Base-by-base conservation (phyloP, 2,797 vertebrate species). In the Smutsia temminckii region DNA sequence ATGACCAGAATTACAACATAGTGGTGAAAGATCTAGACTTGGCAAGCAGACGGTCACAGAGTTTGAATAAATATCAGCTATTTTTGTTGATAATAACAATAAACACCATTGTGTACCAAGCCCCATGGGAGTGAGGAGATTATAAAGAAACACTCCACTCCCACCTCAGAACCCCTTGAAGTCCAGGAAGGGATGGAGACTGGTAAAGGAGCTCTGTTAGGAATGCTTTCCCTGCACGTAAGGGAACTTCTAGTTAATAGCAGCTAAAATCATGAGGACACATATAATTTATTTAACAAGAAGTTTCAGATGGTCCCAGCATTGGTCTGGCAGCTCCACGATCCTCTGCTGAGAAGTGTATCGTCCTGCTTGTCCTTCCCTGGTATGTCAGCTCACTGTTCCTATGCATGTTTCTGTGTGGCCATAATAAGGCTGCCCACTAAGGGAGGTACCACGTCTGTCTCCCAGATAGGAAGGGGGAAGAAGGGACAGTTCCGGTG, bases 1-100 rank as follows among this genome's bases (percentile, higher is more conserved):
- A 68, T 95, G 91, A 88, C 80, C 91, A 57, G 34, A 92, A 95
- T 83, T 84, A 66, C 10, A 92, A 40, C 66, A 14, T 0, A 74
- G 8, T 51, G 63, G 81, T 83, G 69, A 93, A 93, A n/a, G 32
- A 85, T 40, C 12, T 23, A 74, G 37, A 37, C 18, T 78, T 68
- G 75, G 20, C 8, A 91, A 32, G 27, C 27, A 81, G 49, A 59
- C 25, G 85, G 42, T 69, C 6, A 37, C 21, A 25, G 40, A 32
- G 25, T 68, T 81, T 64, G 79, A 92, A 85, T 92, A 94, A 84
- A 71, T 61, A 85, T 9, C 79, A 78, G 49, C 37, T 59, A 27
- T 55, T 84, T 59, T 55, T 42, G 37, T 64, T 84, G n/a, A 17
- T 61, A 53, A 75, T 74, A 80, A 72, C 23, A 93, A 81, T n/a